These are phyloP conservation scores for Drosophila rufa DNA, from an alignment of 1,140 invertebrate genomes.

Conservation along the genomic window DNA sequence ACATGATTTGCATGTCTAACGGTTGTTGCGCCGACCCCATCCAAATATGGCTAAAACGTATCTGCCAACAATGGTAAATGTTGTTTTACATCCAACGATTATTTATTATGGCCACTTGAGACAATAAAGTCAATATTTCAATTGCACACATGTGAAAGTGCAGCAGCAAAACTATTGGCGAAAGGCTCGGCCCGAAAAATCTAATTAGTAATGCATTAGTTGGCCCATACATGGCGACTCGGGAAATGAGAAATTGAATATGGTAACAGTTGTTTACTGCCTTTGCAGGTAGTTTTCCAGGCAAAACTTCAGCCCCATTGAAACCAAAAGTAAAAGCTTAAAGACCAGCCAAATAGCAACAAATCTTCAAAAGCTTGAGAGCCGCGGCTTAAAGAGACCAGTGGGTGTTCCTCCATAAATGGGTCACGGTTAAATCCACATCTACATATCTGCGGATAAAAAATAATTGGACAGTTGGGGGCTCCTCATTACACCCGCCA, in stretches of 20 bases:
- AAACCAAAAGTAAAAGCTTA: constrained; percentile 44
- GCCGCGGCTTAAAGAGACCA: constrained; percentile 46
- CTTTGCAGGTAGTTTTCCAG: constrained; percentile 17
- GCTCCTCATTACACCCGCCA: constrained; percentile 71
- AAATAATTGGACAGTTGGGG: constrained; percentile 45
- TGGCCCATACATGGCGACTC: constrained; percentile 36
- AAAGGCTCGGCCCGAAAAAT: constrained; percentile 51
- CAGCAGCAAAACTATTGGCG: constrained; percentile 46
- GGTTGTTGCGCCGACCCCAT: constrained; percentile 18
- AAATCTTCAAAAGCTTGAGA: constrained; percentile 59
- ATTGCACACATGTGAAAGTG: constrained; percentile 69
- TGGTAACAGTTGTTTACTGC: constrained; percentile 9
- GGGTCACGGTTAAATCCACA: constrained; percentile 62
- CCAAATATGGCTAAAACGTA: constrained; percentile 38
- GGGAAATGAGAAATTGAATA: constrained; percentile 39
- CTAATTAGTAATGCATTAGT: constrained; percentile 66
- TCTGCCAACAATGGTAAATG: constrained; percentile 72
- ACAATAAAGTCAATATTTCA: constrained; percentile 73
- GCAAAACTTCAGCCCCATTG: neutral
- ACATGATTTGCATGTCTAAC: constrained; percentile 66
- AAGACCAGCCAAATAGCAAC: constrained; percentile 16
- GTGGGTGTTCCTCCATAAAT: constrained; percentile 68
- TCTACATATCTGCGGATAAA: constrained; percentile 10
- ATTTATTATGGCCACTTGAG: constrained; percentile 76
- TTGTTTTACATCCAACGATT: constrained; percentile 60